These are phyloP conservation scores for Agrotis exclamationis DNA, from an alignment of 2,888 invertebrate genomes.

Conservation along the genomic window DNA sequence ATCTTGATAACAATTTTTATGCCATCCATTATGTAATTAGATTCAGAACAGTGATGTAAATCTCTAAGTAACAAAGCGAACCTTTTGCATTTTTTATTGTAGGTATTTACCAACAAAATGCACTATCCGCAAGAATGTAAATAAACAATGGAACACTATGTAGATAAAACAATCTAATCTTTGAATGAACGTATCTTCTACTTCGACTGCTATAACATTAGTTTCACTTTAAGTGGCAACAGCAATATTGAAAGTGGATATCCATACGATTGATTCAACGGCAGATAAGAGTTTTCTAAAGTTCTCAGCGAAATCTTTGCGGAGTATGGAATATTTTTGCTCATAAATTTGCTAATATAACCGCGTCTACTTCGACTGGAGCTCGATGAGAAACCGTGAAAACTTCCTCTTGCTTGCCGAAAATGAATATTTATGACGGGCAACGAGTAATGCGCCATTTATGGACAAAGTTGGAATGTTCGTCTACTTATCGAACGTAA, in stretches of 20 bases:
- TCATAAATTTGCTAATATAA: slow-evolving; percentile 90
- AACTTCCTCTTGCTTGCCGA: slow-evolving; percentile 87
- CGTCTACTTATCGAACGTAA: slow-evolving; percentile 83
- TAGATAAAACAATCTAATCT: slow-evolving; percentile 35
- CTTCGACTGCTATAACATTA: slow-evolving; percentile 8
- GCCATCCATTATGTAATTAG: slow-evolving; percentile 63
- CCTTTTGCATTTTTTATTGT: slow-evolving; percentile 22
- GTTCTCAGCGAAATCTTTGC: slow-evolving; percentile 73
- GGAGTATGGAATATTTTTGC: slow-evolving; percentile 84
- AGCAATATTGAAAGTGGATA: slow-evolving; percentile 44
- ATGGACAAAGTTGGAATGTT: slow-evolving; percentile 88
- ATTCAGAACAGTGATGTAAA: slow-evolving; percentile 32
- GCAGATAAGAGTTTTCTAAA: slow-evolving; percentile 70
- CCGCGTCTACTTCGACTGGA: slow-evolving; percentile 79
- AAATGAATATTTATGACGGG: slow-evolving; percentile 90
- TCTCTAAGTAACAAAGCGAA: slow-evolving; percentile 24
- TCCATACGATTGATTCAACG: slow-evolving; percentile 52
- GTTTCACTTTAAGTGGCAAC: slow-evolving; percentile 27
- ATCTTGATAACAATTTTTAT: slow-evolving; percentile 57
- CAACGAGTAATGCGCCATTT: slow-evolving; percentile 88
- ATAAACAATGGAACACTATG: slow-evolving; percentile 42
- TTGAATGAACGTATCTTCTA: slow-evolving; percentile 30
- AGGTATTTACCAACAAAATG: slow-evolving; percentile 20
- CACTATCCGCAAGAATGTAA: slow-evolving; percentile 30
- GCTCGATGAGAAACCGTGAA: slow-evolving; percentile 80